A percentile compares a stretch with the other conserved stretches of the same genome.
Conservation (phyloP, 1,140 invertebrate genomes). For the Bombus waltoni region DNA sequence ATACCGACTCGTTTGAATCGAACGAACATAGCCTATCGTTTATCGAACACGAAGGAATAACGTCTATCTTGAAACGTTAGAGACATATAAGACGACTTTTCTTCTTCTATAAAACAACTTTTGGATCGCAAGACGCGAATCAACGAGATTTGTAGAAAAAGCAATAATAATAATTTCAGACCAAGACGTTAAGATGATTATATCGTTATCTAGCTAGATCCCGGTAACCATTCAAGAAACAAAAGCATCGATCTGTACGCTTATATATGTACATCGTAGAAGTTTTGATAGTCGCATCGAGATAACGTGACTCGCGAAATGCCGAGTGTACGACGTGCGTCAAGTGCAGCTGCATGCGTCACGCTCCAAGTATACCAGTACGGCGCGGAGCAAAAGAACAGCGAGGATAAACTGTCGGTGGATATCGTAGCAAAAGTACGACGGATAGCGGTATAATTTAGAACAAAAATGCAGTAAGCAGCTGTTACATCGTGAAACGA, state of each 20-base stretch:
- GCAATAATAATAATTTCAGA: not conserved
- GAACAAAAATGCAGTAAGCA: not conserved
- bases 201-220: not conserved
- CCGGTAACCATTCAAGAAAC: too few relatives aligned
- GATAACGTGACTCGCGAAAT: not conserved
- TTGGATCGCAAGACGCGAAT: too few relatives aligned
- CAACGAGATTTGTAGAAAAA: not conserved
- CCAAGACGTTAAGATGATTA: not conserved
- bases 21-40: not conserved
- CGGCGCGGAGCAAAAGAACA: not conserved
- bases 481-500: not conserved
- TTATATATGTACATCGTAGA: not conserved
- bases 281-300: not conserved
- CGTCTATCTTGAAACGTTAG: not conserved
- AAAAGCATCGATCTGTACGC: not conserved
- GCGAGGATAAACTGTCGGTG: not conserved
- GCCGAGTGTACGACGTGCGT: not conserved
- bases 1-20: not conserved
- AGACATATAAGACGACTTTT: not conserved
- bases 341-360: conserved; percentile 5
- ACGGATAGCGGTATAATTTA: not conserved
- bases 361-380: not conserved
- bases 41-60: not conserved
- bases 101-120: not conserved
- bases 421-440: not conserved